phyloP scores from a whole-genome alignment of 2,888 invertebrate species.

The Chorisops tibialis region DNA sequence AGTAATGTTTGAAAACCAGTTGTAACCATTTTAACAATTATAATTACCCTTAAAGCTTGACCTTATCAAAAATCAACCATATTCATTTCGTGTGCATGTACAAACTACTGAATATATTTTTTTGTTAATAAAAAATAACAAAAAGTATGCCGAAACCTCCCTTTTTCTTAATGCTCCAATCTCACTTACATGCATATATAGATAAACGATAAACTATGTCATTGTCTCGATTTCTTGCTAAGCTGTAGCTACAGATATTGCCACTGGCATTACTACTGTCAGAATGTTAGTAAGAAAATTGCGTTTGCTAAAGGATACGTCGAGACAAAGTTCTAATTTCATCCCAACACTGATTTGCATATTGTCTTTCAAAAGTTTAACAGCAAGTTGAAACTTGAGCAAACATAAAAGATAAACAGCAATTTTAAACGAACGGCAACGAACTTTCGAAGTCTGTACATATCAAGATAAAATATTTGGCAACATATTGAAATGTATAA shows the following conservation, averaged over 20 bases:
- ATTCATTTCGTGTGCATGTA: too few relatives aligned
- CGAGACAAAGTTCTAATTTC: conserved; percentile 28
- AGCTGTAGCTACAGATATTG: not conserved
- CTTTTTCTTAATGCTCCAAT: too few relatives aligned
- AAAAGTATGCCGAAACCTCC: too few relatives aligned
- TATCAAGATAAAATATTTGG: conserved; percentile 9
- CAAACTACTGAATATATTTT: too few relatives aligned
- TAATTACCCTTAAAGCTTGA: too few relatives aligned
- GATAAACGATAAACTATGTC: too few relatives aligned
- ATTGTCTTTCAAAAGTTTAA: conserved; percentile 29
- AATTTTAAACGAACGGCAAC: conserved; percentile 16
- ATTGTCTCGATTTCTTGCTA: too few relatives aligned
- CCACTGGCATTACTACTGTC: not conserved
- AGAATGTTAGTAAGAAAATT: conserved; percentile 2
- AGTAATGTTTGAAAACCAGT: too few relatives aligned
- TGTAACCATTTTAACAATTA: too few relatives aligned
- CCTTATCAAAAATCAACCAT: too few relatives aligned
- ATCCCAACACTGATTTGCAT: conserved; percentile 30
- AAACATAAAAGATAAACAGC: conserved; percentile 28
- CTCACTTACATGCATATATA: too few relatives aligned
- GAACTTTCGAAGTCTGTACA: not conserved
- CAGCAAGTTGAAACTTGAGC: conserved; percentile 25
- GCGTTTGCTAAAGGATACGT: conserved; percentile 18
- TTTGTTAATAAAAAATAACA: too few relatives aligned
- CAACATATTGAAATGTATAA: not conserved